These are phyloP conservation scores for Eupithecia vulgata DNA, from an alignment of 2,888 invertebrate genomes.

Conservation along the genomic window DNA sequence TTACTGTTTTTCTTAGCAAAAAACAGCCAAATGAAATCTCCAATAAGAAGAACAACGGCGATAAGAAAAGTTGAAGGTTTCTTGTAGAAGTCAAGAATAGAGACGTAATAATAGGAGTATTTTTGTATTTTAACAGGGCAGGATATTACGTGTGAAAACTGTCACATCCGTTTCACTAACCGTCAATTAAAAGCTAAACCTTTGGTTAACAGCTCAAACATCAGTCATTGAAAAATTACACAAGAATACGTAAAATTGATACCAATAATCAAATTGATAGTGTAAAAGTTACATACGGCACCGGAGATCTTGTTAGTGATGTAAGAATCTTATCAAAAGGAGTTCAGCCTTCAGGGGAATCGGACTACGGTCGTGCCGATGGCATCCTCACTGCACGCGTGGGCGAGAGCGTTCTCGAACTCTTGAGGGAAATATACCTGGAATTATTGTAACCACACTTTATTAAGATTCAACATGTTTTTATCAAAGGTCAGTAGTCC, in stretches of 20 bases:
- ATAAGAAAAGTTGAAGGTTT: not conserved
- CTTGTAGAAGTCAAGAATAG: not conserved
- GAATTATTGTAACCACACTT: conserved; percentile 17
- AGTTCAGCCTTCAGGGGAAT: conserved; percentile 61
- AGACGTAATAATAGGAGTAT: not conserved
- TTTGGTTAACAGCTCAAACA: not conserved
- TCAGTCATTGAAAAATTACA: not conserved
- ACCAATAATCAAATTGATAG: conserved; percentile 6
- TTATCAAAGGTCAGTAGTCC: no score
- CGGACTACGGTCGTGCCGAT: conserved; percentile 75
- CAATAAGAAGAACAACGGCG: not conserved
- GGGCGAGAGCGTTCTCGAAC: conserved; percentile 75
- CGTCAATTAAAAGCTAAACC: conserved; percentile 1
- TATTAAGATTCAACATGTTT: no score
- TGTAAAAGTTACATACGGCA: not conserved
- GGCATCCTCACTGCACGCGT: conserved; percentile 77
- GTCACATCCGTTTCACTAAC: not conserved
- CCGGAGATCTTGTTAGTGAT: not conserved
- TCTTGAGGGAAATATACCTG: conserved; percentile 78
- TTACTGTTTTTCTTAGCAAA: not conserved
- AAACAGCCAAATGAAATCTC: not conserved
- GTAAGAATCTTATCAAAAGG: conserved; percentile 16
- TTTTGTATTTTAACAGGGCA: not conserved
- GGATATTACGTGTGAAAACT: not conserved
- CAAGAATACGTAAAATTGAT: conserved; percentile 11